Base-by-base conservation (phyloP, 2,797 vertebrate genomes). In the Acanthis flammea region DNA sequence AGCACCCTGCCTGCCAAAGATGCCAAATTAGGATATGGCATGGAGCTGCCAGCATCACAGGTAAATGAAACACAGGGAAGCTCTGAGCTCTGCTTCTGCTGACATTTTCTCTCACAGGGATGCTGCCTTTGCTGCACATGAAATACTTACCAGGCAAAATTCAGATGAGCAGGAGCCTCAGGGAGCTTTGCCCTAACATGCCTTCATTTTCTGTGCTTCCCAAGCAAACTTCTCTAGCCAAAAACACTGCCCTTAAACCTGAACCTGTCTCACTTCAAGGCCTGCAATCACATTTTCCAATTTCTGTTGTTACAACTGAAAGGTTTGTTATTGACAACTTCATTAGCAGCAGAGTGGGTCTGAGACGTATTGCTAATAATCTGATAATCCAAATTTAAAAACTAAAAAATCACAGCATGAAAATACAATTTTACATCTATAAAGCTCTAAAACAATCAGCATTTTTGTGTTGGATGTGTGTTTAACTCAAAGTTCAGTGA, bases 181-280 rank as follows among this genome's bases (percentile, higher is more conserved):
- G 33, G 1, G 11, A 86, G 70, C 48, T 88, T 55, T 77, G 70
- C 61, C 63, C 75, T 77, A 65, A 89, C 79, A 88, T 0, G 7
- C 51, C 81, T 81, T 58, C 0, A 0, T 27, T 76, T 76, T 80
- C 55, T 61, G n/a, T 0, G 0, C 68, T 88, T 88, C 33, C 53
- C 79, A 78, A 78, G n/a, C 44, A 61, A 85, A 61, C 79, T 60
- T 67, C 76, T 45, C 71, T 16, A 90, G 71, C 5, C 45, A 74
- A 72, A 91, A 71, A 17, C 2, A 42, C 41, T 27, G 51, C 39
- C 74, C 72, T 92, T 55, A 80, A 61, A 74, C 15, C 45, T 3
- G 5, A 60, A 60, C 13, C 71, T 51, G 42, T 25, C 63, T 68
- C 33, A 44, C 47, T 60, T 53, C 54, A 75, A 74, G 42, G 19